These are phyloP conservation scores for Notolepis coatsorum DNA, from an alignment of 2,797 vertebrate species.

Conservation along the genomic window DNA sequence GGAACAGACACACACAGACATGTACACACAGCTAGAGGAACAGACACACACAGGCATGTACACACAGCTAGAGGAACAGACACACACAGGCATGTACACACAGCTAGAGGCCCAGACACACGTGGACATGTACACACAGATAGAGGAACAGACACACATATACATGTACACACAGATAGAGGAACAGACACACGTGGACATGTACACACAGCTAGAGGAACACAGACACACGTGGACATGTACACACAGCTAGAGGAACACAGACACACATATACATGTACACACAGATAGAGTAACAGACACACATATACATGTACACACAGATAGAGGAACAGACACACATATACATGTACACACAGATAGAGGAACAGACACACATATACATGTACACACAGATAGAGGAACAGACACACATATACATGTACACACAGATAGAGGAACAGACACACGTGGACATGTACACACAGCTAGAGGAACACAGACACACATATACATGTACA, in stretches of 20 bases:
- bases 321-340: too few species aligned
- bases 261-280: slow-evolving; percentile 17
- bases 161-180: neutral
- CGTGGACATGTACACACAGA: neutral
- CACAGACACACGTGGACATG: neutral
- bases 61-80: neutral
- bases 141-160: neutral
- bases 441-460: too few species aligned
- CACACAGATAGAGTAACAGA: slow-evolving; percentile 7
- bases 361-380: too few species aligned
- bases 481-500: too few species aligned
- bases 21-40: too few species aligned
- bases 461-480: too few species aligned
- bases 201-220: neutral
- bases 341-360: too few species aligned
- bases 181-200: neutral
- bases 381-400: too few species aligned
- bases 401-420: too few species aligned
- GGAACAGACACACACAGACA: neutral
- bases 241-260: too few species aligned
- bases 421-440: too few species aligned
- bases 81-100: slow-evolving; percentile 1
- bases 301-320: too few species aligned
- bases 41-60: slow-evolving; percentile 14
- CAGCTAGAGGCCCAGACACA: neutral